These are phyloP conservation scores for Chanos chanos DNA, from an alignment of 2,797 vertebrate genomes.

Conservation along the genomic window DNA sequence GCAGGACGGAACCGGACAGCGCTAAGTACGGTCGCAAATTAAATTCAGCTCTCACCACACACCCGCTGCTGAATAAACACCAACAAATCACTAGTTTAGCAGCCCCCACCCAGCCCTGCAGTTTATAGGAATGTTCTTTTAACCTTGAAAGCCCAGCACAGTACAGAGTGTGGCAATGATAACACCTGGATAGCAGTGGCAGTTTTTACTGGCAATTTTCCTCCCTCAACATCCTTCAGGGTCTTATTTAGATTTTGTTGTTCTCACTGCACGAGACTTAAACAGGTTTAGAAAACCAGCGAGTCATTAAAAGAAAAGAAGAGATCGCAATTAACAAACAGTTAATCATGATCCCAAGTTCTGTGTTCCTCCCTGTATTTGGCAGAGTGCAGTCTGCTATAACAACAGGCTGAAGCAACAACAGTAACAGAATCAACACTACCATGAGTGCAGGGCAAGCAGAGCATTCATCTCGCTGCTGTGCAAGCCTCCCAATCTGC, in stretches of 20 bases:
- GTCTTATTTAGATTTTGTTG: constrained; percentile 12
- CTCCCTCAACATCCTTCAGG: constrained; percentile 7
- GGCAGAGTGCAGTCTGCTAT: constrained; percentile 17
- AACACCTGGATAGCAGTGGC: constrained; percentile 14
- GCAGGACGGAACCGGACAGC: not conserved
- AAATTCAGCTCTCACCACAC: not conserved
- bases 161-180: not conserved
- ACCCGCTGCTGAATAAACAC: constrained; percentile 26
- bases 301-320: constrained; percentile 22
- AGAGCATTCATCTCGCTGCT: constrained; percentile 20
- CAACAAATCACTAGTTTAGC: constrained; percentile 16
- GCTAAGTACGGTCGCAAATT: not conserved
- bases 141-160: constrained; percentile 16
- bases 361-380: constrained; percentile 5
- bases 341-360: constrained; percentile 16
- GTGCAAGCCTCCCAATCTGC: constrained; percentile 27
- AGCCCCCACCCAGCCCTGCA: not conserved
- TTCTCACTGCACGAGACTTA: constrained; percentile 13
- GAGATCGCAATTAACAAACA: constrained; percentile 1
- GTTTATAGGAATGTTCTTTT: constrained; percentile 7
- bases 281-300: constrained; percentile 11
- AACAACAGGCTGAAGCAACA: constrained; percentile 31
- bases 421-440: constrained; percentile 21
- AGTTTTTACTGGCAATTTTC: constrained; percentile 7
- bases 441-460: constrained; percentile 36